Percentiles rank a stretch among this genome's conserved stretches.
These are phyloP conservation scores for Corvus moneduloides DNA, from an alignment of 2,113 vertebrate genomes.

Conservation along the genomic window DNA sequence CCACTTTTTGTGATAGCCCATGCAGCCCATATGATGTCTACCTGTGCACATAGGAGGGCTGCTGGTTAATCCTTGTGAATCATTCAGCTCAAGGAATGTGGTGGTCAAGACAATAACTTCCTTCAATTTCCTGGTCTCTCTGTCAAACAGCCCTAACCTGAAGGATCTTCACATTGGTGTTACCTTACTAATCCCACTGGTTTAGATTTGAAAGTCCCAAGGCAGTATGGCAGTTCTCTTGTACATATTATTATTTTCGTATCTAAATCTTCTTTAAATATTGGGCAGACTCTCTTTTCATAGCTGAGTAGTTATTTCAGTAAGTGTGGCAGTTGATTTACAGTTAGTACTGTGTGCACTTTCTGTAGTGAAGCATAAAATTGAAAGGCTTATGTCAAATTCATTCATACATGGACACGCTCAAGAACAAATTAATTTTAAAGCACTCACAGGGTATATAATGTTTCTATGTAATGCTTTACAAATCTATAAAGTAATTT, in stretches of 20 bases:
- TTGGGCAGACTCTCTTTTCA: constrained; percentile 30
- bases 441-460: constrained; percentile 64
- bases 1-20: neutral
- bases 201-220: neutral
- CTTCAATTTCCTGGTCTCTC: neutral
- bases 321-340: constrained; percentile 62
- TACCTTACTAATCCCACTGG: neutral
- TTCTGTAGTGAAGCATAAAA: constrained; percentile 68
- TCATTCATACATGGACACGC: constrained; percentile 58
- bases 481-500: constrained; percentile 64
- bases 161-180: neutral
- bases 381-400: constrained; percentile 67
- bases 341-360: constrained; percentile 43
- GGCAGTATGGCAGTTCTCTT: neutral
- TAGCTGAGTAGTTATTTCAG: constrained; percentile 44
- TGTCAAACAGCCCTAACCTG: neutral
- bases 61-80: neutral
- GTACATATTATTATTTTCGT: neutral
- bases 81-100: neutral
- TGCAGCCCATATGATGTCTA: neutral
- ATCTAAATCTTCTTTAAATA: constrained; percentile 52
- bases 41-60: neutral
- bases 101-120: neutral
- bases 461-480: constrained; percentile 64
- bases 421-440: constrained; percentile 75